phyloP scores from a whole-genome alignment of 2,888 invertebrate species.

The Oxytorus armatus region DNA sequence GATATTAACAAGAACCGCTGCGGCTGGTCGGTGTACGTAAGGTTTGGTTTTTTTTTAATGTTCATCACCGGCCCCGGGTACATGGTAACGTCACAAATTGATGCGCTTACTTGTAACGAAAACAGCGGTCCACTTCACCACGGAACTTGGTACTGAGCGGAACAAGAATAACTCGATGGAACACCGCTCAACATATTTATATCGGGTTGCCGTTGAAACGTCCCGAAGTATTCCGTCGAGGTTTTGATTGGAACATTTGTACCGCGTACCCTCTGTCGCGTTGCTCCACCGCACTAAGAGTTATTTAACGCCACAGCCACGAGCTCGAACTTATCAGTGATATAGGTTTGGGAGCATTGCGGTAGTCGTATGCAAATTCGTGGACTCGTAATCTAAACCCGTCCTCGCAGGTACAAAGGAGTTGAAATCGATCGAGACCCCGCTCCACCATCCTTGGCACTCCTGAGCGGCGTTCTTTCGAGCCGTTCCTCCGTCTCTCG shows the following conservation, averaged over 20 bases:
- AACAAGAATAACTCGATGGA: too few species aligned
- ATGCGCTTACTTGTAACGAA: too few species aligned
- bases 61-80: too few species aligned
- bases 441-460: slow-evolving; percentile 22
- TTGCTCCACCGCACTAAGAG: neutral
- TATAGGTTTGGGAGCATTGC: slow-evolving; percentile 8
- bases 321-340: neutral
- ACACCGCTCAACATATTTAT: too few species aligned
- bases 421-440: slow-evolving; percentile 55
- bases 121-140: too few species aligned
- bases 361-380: slow-evolving; percentile 57
- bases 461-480: slow-evolving; percentile 9
- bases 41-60: too few species aligned
- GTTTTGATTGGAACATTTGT: neutral
- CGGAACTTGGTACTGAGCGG: too few species aligned
- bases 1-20: too few species aligned
- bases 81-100: too few species aligned
- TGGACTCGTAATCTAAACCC: slow-evolving; percentile 60
- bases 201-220: too few species aligned
- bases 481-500: neutral
- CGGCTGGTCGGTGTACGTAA: too few species aligned
- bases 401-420: slow-evolving; percentile 49
- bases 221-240: neutral
- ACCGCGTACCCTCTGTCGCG: neutral
- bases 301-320: neutral